Evolutionary conservation across 2,797 vertebrate species (phyloP), one percentile per base, ranked within the genome.

Genomic region (Meda fulgida): DNA sequence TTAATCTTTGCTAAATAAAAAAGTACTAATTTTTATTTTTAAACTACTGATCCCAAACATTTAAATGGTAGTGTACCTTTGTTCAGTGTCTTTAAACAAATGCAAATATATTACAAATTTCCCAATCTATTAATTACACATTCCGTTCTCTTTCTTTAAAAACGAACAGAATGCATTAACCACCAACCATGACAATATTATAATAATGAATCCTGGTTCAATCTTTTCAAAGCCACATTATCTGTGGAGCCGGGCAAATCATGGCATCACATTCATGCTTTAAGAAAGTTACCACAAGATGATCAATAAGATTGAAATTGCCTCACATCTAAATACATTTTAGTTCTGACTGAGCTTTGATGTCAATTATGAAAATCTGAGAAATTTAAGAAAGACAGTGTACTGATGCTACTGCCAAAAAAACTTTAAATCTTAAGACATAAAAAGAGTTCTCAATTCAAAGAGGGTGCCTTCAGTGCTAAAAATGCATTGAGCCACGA

Each of bases 391-490:
- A 75, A 53, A 76, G 23, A 53, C 46, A 55, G 13, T 29, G 23
- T 9, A 53, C 58, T 34, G 8, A 53, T 58, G 69, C 51, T 58
- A 31, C 23, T 29, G 9, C 55, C 5, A 53, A 55, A 80, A 69
- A 63, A n/a, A 19, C 78, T 81, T 81, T 60, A 60, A 31, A 58
- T 53, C 31, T 67, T 19, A 60, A 71, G 3, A 60, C 78, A 48
- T 66, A 76, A 72, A 60, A 81, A 70, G 40, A 84, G 18, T 65
- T 79, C 46, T 46, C 70, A 84, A 69, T 53, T 70, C 46, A 81
- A 58, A 34, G 46, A 78, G 34, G 66, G 60, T 10, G 34, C 78
- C 82, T 36, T 51, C 31, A 67, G 63, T 81, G 76, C 82, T 71
- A 73, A 84, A n/a, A 83, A 82, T 23, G 66, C 8, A 7, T 48